A percentile compares a stretch with the other conserved stretches of the same genome.
Conservation (phyloP, 1,140 invertebrate species). For the Solen grandis region DNA sequence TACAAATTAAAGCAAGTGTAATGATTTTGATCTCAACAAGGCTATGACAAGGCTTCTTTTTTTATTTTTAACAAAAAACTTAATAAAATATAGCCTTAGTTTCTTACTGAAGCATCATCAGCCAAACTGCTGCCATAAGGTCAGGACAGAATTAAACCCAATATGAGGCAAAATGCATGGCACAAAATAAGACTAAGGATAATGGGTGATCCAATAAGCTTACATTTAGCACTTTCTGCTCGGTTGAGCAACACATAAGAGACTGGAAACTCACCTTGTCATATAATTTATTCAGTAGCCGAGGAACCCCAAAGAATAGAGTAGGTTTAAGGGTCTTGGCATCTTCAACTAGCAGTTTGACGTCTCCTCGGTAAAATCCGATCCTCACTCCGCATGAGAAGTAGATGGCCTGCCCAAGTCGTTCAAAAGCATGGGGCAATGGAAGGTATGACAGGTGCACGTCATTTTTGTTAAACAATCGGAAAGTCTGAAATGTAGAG, state of each 20-base stretch:
- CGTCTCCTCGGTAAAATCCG: conserved; percentile 97
- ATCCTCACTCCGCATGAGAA: conserved; percentile 94
- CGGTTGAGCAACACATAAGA: background rate
- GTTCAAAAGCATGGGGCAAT: conserved; percentile 95
- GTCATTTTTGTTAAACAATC: conserved; percentile 9
- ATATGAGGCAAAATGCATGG: no score
- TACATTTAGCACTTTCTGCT: no score
- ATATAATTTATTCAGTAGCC: conserved; percentile 96
- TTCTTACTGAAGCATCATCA: no score
- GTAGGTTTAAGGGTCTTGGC: conserved; percentile 95
- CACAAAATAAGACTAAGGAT: no score
- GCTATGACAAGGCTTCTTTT: no score
- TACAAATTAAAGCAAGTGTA: no score
- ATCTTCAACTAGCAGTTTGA: conserved; percentile 93
- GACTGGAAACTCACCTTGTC: conserved; percentile 79
- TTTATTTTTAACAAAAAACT: no score
- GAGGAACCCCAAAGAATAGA: conserved; percentile 95
- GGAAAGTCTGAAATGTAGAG: conserved; percentile 6
- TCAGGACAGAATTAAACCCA: no score
- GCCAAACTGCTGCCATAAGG: no score
- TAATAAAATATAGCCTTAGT: no score
- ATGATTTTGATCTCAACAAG: no score
- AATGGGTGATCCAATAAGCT: no score
- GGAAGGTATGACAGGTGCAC: conserved; percentile 92
- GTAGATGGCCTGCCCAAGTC: conserved; percentile 73